These are phyloP conservation scores for Piprites chloris DNA, from an alignment of 2,113 vertebrate species.

Conservation along the genomic window DNA sequence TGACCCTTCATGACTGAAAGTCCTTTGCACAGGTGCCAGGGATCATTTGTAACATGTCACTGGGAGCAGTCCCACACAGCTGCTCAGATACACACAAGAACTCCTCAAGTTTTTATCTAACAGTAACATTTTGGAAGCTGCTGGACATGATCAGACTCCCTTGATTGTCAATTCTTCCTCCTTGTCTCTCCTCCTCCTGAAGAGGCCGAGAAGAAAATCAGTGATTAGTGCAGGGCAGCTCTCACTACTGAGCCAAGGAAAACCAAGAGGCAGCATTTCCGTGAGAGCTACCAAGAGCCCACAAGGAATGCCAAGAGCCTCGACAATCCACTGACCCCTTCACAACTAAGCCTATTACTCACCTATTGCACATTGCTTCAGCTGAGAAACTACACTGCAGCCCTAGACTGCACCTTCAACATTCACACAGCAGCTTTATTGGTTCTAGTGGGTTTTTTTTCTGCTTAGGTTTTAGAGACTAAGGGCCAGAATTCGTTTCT, in stretches of 20 bases:
- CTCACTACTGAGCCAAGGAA: not conserved
- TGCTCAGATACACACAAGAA: not conserved
- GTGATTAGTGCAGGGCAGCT: not conserved
- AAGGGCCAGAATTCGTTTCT: not conserved
- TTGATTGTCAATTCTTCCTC: not conserved
- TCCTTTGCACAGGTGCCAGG: not conserved
- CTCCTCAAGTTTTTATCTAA: not conserved
- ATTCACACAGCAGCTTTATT: not conserved
- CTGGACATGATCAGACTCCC: not conserved
- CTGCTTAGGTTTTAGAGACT: not conserved
- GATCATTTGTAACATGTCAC: not conserved
- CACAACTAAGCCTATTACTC: not conserved
- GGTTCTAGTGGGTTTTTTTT: not conserved
- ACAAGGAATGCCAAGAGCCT: not conserved
- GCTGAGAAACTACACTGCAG: not conserved
- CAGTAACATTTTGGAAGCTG: not conserved
- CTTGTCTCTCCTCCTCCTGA: not conserved
- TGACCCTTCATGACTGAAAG: not conserved
- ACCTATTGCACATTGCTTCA: not conserved
- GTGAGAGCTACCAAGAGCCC: not conserved
- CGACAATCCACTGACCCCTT: not conserved
- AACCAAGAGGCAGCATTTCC: not conserved
- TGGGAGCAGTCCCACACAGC: not conserved
- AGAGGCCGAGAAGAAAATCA: not conserved
- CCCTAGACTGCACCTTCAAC: not conserved